phyloP scores from a whole-genome alignment of 2,888 invertebrate genomes.

The Plutella xylostella region DNA sequence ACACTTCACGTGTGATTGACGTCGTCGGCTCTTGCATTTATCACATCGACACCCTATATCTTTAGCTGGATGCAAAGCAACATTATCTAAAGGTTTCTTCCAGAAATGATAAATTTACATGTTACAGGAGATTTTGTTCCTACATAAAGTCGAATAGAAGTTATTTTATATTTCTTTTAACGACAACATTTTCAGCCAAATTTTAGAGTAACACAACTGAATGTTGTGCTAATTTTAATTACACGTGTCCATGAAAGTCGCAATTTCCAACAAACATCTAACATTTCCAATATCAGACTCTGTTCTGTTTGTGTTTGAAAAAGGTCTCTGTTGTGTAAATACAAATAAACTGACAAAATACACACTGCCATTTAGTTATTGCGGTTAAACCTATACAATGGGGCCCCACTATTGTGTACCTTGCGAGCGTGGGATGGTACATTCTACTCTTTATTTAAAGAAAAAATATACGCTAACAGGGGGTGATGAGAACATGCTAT shows the following conservation, averaged over 20 bases:
- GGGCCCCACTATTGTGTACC: slow-evolving; percentile 17
- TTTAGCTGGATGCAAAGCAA: no score
- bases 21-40: not conserved
- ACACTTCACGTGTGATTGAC: slow-evolving; percentile 48
- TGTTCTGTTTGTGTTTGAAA: slow-evolving; percentile 21
- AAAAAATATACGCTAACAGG: no score
- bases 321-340: slow-evolving; percentile 31
- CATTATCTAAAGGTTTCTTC: no score
- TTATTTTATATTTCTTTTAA: no score
- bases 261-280: slow-evolving; percentile 1
- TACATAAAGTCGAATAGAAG: no score
- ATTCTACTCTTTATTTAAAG: not conserved
- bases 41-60: not conserved
- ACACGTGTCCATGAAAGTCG: no score
- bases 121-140: no score
- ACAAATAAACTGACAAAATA: slow-evolving; percentile 26
- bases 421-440: not conserved
- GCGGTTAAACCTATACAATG: slow-evolving; percentile 29
- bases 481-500: no score
- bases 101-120: no score
- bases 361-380: slow-evolving; percentile 27
- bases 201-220: no score
- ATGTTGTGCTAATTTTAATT: no score
- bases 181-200: no score
- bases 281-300: slow-evolving; percentile 1